Evolutionary conservation across 2,113 vertebrate genomes (phyloP).

Genomic region (Telmatochromis bifrenatus): DNA sequence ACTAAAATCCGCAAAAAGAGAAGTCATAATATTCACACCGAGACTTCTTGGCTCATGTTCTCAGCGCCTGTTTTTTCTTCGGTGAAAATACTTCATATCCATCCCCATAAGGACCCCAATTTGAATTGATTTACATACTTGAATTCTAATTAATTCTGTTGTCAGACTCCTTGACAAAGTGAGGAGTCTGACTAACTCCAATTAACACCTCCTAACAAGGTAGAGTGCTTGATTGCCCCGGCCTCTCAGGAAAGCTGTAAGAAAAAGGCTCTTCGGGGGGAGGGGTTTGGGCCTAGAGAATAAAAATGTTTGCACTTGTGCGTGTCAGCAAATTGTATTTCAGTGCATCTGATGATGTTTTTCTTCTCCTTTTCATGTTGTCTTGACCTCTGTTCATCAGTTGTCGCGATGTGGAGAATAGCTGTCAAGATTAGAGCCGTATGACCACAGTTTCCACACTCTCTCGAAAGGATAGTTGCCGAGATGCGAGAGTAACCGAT

Average conservation of each 20-base stretch:
- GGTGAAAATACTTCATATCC: slow-evolving; percentile 47
- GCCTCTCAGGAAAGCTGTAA: slow-evolving; percentile 82
- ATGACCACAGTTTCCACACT: neutral
- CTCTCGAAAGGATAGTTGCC: neutral
- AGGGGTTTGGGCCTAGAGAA: slow-evolving; percentile 6
- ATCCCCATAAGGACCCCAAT: slow-evolving; percentile 49
- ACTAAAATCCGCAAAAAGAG: slow-evolving; percentile 39
- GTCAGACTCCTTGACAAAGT: slow-evolving; percentile 89
- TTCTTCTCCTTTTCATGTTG: neutral
- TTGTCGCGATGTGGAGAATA: neutral
- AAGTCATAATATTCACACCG: slow-evolving; percentile 53
- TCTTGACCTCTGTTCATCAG: slow-evolving; percentile 21
- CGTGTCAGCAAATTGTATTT: slow-evolving; percentile 58
- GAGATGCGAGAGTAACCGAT: neutral
- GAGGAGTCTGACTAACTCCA: slow-evolving; percentile 94
- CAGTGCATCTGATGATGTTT: slow-evolving; percentile 32
- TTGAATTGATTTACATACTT: slow-evolving; percentile 72
- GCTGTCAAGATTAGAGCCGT: neutral
- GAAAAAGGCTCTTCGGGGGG: slow-evolving; percentile 60
- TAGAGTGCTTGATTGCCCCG: slow-evolving; percentile 83
- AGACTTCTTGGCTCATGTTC: slow-evolving; percentile 35
- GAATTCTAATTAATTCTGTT: slow-evolving; percentile 77
- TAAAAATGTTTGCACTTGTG: slow-evolving; percentile 61
- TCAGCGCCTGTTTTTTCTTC: slow-evolving; percentile 48
- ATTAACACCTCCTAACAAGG: slow-evolving; percentile 98